A percentile compares a stretch with the other conserved stretches of the same genome.
Conservation (phyloP, 2,888 invertebrate species). For the Eupithecia insigniata region DNA sequence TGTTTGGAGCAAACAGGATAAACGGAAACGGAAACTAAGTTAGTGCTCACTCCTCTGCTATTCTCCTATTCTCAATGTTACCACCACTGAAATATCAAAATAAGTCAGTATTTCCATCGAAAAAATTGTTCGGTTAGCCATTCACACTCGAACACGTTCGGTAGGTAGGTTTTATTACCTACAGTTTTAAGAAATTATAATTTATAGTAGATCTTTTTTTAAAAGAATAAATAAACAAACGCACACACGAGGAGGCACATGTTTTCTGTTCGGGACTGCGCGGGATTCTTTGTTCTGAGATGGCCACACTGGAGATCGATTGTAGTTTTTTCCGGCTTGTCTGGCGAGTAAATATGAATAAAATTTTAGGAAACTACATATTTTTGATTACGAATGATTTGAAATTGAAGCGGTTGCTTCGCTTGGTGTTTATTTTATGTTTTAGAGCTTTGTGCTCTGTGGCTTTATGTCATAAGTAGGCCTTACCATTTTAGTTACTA, state of each 20-base stretch:
- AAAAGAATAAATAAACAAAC: not conserved
- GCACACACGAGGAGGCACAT: not conserved
- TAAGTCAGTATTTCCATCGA: not conserved
- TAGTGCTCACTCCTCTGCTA: not conserved
- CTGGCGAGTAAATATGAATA: not conserved
- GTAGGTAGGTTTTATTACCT: not conserved
- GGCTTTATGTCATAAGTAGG: not conserved
- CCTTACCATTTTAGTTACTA: not conserved
- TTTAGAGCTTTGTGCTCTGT: no score
- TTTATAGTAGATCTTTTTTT: no score
- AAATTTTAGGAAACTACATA: not conserved
- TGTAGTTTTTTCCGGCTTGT: not conserved
- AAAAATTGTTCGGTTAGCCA: not conserved
- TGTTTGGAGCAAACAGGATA: not conserved
- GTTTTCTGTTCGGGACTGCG: not conserved
- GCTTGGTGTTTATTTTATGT: not conserved
- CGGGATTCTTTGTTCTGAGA: not conserved
- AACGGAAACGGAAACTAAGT: not conserved
- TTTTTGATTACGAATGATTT: not conserved
- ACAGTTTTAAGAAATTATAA: not conserved
- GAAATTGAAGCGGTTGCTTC: not conserved
- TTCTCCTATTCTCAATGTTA: not conserved
- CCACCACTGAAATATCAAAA: not conserved
- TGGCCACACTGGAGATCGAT: not conserved
- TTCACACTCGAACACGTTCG: not conserved